Percentiles rank a stretch among this genome's conserved stretches.
phyloP scores from a whole-genome alignment of 2,797 vertebrate genomes.

The Sylvia borin region DNA sequence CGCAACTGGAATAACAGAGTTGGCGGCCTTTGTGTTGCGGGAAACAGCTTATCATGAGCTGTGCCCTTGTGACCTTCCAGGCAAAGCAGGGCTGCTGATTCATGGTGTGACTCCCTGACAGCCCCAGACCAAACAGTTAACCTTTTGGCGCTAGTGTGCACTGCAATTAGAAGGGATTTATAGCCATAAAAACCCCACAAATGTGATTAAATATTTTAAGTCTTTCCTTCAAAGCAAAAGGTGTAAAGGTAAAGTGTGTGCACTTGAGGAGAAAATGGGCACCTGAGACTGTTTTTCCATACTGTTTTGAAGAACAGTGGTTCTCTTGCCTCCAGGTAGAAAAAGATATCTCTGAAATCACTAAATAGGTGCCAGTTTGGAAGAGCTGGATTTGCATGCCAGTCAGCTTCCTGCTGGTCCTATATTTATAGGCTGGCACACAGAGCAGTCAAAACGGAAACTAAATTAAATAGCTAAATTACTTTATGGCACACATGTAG shows the following conservation, averaged over 20 bases:
- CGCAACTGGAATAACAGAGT: slow-evolving; percentile 51
- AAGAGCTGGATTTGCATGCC: neutral
- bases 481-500: neutral
- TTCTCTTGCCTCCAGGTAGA: neutral
- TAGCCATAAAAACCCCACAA: slow-evolving; percentile 41
- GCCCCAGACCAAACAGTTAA: slow-evolving; percentile 12
- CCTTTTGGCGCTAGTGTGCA: neutral
- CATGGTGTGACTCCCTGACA: slow-evolving; percentile 13
- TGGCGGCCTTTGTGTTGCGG: neutral
- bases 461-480: slow-evolving; percentile 1
- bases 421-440: neutral
- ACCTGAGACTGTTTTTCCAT: neutral
- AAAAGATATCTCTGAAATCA: neutral
- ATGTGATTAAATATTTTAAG: slow-evolving; percentile 61
- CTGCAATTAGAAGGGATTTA: slow-evolving; percentile 51
- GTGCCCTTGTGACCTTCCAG: slow-evolving; percentile 43
- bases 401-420: neutral
- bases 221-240: slow-evolving; percentile 56
- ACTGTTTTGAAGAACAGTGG: neutral
- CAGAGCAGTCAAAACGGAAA: neutral
- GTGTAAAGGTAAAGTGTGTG: neutral
- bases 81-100: slow-evolving; percentile 25
- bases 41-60: slow-evolving; percentile 48
- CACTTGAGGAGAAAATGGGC: neutral
- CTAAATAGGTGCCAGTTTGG: neutral